phyloP scores from a whole-genome alignment of 2,113 vertebrate genomes.

The Trogon surrucura region DNA sequence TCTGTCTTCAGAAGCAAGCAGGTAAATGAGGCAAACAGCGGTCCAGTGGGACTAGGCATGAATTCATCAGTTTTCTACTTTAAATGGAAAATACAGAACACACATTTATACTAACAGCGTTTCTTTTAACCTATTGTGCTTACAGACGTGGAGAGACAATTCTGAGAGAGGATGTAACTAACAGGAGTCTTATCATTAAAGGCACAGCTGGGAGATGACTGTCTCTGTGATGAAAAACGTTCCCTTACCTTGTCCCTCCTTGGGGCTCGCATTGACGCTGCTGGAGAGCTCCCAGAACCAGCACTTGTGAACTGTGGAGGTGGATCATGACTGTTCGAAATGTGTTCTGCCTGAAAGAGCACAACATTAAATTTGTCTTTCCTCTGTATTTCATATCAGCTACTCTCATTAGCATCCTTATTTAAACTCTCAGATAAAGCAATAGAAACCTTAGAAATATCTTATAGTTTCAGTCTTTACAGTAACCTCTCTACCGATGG shows the following conservation, averaged over 20 bases:
- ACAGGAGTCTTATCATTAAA: not conserved
- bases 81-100: not conserved
- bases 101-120: rapidly evolving
- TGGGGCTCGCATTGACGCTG: rapidly evolving
- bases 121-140: not conserved
- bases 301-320: not conserved
- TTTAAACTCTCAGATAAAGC: not conserved
- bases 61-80: not conserved
- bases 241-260: not conserved
- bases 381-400: not conserved
- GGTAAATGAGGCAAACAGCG: not conserved
- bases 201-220: rapidly evolving
- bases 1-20: not conserved
- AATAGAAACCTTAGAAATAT: not conserved
- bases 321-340: rapidly evolving
- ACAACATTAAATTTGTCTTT: not conserved
- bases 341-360: not conserved
- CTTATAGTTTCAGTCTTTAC: not conserved
- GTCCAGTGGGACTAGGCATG: rapidly evolving
- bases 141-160: rapidly evolving
- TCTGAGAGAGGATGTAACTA: not conserved
- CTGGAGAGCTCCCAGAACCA: not conserved
- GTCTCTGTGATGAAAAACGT: not conserved
- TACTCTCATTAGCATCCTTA: not conserved
- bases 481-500: not conserved